Base-by-base conservation (phyloP, 2,797 vertebrate species). In the Epinephelus coioides region DNA sequence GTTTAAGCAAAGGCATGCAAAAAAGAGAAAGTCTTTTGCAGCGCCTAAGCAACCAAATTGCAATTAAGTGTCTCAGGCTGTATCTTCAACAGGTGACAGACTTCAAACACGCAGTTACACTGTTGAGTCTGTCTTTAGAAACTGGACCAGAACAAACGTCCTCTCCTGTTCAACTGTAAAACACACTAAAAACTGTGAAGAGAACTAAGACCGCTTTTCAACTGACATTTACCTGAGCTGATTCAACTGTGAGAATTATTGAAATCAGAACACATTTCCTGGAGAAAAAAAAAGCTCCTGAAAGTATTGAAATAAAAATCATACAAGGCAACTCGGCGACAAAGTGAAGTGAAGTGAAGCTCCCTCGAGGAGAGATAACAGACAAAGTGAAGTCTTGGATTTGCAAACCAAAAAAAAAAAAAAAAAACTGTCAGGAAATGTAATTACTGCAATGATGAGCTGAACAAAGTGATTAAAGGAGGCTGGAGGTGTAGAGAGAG, bases 391-490 rank as follows among this genome's bases (percentile, higher is more conserved):
- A 68, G 73, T 85, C 82, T 82, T 65, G 59, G 77, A 84, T 84
- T 86, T 87, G 75, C 73, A 67, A 83, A 73, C 53, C 47, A 68
- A 69, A 70, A 73, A 60, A 81, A 78, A 67, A 78, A 78, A 74
- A 67, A 78, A 74, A 84, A 83, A 75, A 70, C 34, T 69, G 77
- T 81, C 69, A 76, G 73, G 65, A 83, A 92, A 88, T 84, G 79
- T 86, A 93, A 91, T 90, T 90, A 86, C 82, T 72, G 83, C 85
- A 76, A 88, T 86, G 87, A 93, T 88, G 83, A 88, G 86, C 78
- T 85, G 82, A 89, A 83, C 78, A 81, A 81, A 87, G 86, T 84
- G 91, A 92, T 92, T 92, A 91, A 92, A 86, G 83, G 70, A 67
- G 85, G 73, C 85, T 84, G 54, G 84, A 89, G 84, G 82, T 78